Conservation (phyloP, 1,140 invertebrate species). For the Zaprionus vittiger region DNA sequence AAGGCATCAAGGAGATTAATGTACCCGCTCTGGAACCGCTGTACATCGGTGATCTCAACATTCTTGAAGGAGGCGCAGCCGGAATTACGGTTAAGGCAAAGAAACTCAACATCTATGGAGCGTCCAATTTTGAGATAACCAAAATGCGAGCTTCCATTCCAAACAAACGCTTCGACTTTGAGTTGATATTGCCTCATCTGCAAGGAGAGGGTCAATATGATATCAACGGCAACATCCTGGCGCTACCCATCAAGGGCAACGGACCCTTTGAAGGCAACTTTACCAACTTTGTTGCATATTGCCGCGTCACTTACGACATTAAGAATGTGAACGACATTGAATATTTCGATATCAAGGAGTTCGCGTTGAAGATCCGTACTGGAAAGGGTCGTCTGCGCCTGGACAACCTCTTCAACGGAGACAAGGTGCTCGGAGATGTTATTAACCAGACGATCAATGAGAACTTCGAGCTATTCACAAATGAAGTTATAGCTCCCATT, state of each 20-base stretch:
- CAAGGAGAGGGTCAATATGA: conserved; percentile 87
- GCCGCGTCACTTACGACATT: conserved; percentile 85
- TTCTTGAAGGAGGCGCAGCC: conserved; percentile 84
- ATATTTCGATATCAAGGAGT: conserved; percentile 85
- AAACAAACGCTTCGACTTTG: conserved; percentile 84
- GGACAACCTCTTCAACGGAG: conserved; percentile 88
- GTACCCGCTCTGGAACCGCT: conserved; percentile 88
- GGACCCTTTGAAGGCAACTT: conserved; percentile 88
- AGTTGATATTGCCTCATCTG: conserved; percentile 86
- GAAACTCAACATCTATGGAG: conserved; percentile 86
- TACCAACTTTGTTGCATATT: conserved; percentile 85
- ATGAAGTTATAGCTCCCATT: conserved; percentile 86
- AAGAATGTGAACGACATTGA: conserved; percentile 85
- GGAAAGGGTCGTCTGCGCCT: conserved; percentile 86
- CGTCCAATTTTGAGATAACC: conserved; percentile 87
- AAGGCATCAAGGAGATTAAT: conserved; percentile 86
- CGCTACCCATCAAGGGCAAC: conserved; percentile 87
- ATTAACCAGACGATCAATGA: conserved; percentile 87
- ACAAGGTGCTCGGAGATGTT: conserved; percentile 86
- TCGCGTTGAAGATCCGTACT: conserved; percentile 86
- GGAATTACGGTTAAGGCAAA: conserved; percentile 86
- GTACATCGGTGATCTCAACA: conserved; percentile 86
- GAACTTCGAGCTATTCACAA: conserved; percentile 87
- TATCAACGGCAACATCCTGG: conserved; percentile 87
- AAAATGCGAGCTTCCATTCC: conserved; percentile 86